Conservation (phyloP, 2,113 vertebrate genomes). For the Mustela lutreola region DNA sequence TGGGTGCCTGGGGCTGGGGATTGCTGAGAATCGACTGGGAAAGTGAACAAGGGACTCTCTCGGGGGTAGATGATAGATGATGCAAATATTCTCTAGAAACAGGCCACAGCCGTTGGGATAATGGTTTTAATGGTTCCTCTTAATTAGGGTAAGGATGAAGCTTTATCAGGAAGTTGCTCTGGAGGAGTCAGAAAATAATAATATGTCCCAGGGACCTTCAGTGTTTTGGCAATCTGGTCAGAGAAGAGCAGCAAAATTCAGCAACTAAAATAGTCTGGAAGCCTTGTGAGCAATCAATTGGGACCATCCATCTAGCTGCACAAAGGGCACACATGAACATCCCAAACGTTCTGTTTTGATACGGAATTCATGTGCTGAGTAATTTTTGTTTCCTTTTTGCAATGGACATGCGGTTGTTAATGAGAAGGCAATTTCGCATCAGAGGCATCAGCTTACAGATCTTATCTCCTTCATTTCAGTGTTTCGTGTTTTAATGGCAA, state of each 20-base stretch:
- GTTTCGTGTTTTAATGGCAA: slow-evolving; percentile 71
- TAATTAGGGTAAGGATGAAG: not conserved
- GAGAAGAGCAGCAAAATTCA: slow-evolving; percentile 57
- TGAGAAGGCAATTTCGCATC: slow-evolving; percentile 75
- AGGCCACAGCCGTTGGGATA: not conserved
- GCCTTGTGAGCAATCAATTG: slow-evolving; percentile 24
- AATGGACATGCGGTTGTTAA: slow-evolving; percentile 74
- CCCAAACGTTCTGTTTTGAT: slow-evolving; percentile 58
- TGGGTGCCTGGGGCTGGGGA: not conserved
- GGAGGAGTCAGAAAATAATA: slow-evolving; percentile 46
- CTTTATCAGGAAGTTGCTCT: not conserved
- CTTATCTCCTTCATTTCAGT: slow-evolving; percentile 75
- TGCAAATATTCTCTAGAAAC: not conserved
- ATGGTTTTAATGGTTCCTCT: not conserved
- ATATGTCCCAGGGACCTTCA: not conserved
- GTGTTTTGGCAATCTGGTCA: slow-evolving; percentile 32
- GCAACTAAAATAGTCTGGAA: slow-evolving; percentile 59
- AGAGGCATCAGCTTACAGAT: slow-evolving; percentile 64
- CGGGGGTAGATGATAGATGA: not conserved
- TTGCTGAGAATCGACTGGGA: not conserved
- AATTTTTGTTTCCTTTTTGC: slow-evolving; percentile 63
- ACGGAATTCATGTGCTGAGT: slow-evolving; percentile 43
- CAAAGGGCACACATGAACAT: slow-evolving; percentile 50
- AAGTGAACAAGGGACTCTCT: not conserved
- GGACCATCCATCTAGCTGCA: slow-evolving; percentile 66